These are phyloP conservation scores for Dromococcyx pavoninus DNA, from an alignment of 2,797 vertebrate species.

Conservation along the genomic window DNA sequence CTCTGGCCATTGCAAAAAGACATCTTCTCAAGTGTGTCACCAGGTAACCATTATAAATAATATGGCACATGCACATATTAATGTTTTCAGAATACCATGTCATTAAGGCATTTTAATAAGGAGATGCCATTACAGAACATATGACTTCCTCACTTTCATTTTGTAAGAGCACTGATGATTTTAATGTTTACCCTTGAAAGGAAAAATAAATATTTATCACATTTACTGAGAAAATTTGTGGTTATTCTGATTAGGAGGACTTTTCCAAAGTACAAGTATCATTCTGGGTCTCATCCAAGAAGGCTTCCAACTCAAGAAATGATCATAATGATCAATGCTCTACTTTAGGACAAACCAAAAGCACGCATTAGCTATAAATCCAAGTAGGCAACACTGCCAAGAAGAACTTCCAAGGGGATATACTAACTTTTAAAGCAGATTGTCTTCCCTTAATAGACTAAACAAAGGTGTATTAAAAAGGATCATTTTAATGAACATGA, in stretches of 20 bases:
- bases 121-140: not conserved
- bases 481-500: not conserved
- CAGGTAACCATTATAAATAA: not conserved
- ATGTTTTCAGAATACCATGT: not conserved
- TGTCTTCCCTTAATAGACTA: not conserved
- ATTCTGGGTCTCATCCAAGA: not conserved
- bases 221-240: not conserved
- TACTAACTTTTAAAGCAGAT: not conserved
- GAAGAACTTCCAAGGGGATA: not conserved
- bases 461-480: not conserved
- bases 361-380: not conserved
- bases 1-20: not conserved
- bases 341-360: not conserved
- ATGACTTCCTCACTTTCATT: not conserved
- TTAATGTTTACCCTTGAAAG: not conserved
- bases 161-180: not conserved
- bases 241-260: not conserved
- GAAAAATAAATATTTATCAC: not conserved
- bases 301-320: not conserved
- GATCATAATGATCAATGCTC: not conserved
- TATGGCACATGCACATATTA: not conserved
- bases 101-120: not conserved
- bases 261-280: not conserved
- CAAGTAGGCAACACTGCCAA: not conserved
- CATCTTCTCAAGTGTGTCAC: not conserved